Evolutionary conservation across 2,888 invertebrate species (phyloP).

Genomic region (Lottia gigantea): DNA sequence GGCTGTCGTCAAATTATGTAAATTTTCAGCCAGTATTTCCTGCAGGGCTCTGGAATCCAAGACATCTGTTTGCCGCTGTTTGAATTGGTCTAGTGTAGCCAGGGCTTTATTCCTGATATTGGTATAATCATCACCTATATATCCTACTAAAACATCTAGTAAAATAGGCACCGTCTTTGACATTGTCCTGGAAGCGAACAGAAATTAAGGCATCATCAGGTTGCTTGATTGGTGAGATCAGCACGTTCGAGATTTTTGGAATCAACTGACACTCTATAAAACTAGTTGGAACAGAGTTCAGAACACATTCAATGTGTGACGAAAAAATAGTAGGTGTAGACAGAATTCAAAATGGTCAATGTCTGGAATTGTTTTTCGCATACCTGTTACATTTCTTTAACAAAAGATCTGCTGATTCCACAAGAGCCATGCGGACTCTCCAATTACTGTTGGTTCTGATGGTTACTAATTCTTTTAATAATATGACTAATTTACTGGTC

Average conservation of each 20-base stretch:
- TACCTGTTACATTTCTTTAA: conserved; percentile 51
- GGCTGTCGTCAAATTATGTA: conserved; percentile 50
- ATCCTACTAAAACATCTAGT: conserved; percentile 54
- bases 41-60: conserved; percentile 44
- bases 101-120: conserved; percentile 47
- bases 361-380: not conserved
- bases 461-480: conserved; percentile 49
- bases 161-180: conserved; percentile 43
- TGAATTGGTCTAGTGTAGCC: conserved; percentile 45
- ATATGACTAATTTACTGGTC: conserved; percentile 43
- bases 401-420: conserved; percentile 50
- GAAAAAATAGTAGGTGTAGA: no score
- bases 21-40: conserved; percentile 57
- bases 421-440: conserved; percentile 54
- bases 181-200: conserved; percentile 45
- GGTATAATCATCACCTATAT: conserved; percentile 52
- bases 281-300: no score
- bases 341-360: not conserved
- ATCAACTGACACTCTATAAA: no score
- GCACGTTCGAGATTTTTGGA: no score
- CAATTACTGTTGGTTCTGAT: conserved; percentile 53
- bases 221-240: no score
- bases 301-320: no score
- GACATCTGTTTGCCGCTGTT: conserved; percentile 33
- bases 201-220: no score